Percentiles rank a stretch among this genome's conserved stretches.
These are phyloP conservation scores for Malurus elegans DNA, from an alignment of 2,113 vertebrate genomes.

Conservation along the genomic window DNA sequence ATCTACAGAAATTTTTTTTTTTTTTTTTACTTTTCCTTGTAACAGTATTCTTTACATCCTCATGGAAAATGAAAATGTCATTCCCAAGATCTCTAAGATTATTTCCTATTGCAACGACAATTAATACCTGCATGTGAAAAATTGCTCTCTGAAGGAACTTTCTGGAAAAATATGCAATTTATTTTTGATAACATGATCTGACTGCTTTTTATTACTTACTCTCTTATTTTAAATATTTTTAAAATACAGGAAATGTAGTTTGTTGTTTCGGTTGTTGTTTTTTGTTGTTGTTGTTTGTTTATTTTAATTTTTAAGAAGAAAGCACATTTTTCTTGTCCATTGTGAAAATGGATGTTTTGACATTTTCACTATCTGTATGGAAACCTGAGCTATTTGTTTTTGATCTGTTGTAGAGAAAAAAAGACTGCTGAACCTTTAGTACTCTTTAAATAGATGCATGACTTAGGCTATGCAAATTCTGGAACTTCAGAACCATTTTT, in stretches of 20 bases:
- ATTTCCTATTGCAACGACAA: not conserved
- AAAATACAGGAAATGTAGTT: not conserved
- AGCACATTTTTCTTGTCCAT: not conserved
- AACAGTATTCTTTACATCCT: not conserved
- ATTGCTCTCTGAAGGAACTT: not conserved
- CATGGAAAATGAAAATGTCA: not conserved
- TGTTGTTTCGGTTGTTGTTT: accelerated
- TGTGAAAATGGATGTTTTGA: not conserved
- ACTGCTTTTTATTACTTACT: not conserved
- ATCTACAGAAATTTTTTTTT: not conserved
- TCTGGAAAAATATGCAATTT: not conserved
- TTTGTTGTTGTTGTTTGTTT: too few species aligned
- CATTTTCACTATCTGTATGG: not conserved
- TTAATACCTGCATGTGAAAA: not conserved
- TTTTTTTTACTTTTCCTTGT: not conserved
- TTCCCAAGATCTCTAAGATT: not conserved
- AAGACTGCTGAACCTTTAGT: not conserved
- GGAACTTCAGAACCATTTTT: not conserved
- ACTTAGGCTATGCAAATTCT: not conserved
- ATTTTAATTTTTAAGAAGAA: not conserved
- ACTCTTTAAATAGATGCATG: not conserved
- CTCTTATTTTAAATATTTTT: not conserved
- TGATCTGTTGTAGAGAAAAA: not conserved
- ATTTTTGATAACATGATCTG: not conserved
- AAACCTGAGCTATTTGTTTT: not conserved